These are phyloP conservation scores for Ovis canadensis DNA, from an alignment of 2,113 vertebrate species.

Conservation along the genomic window DNA sequence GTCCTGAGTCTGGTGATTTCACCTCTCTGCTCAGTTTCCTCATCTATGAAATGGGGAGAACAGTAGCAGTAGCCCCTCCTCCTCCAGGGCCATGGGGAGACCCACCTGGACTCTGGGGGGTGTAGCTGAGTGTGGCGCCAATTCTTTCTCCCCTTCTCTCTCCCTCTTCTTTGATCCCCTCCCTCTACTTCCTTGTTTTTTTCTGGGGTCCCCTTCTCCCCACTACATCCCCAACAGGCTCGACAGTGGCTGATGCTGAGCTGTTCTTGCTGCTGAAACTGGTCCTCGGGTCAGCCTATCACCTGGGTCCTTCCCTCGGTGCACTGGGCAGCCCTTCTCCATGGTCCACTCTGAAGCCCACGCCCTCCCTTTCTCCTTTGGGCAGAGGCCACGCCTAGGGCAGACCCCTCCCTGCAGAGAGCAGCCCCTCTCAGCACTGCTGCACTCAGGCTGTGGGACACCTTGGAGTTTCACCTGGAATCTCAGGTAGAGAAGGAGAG, in stretches of 20 bases:
- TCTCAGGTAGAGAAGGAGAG: neutral
- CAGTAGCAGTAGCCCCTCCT: rapidly evolving
- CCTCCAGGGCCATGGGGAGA: neutral
- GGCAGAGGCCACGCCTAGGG: neutral
- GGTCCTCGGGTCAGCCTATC: neutral
- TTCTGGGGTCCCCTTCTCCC: neutral
- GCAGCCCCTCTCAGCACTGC: neutral
- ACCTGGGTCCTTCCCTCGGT: neutral
- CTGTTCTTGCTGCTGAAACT: neutral
- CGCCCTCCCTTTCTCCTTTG: rapidly evolving
- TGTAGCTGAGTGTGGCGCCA: neutral
- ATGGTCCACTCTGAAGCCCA: neutral
- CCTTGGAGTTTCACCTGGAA: neutral
- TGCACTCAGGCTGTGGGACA: neutral
- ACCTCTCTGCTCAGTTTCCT: neutral
- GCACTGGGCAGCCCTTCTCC: rapidly evolving
- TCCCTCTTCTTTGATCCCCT: too few species aligned
- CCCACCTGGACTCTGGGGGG: neutral
- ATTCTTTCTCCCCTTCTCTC: neutral
- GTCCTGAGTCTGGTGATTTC: neutral
- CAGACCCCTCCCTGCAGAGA: neutral
- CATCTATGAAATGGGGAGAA: neutral
- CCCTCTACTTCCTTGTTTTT: neutral
- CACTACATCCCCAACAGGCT: rapidly evolving
- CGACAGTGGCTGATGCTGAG: rapidly evolving